These are phyloP conservation scores for Cygnus atratus DNA, from an alignment of 2,113 vertebrate species.

Conservation along the genomic window DNA sequence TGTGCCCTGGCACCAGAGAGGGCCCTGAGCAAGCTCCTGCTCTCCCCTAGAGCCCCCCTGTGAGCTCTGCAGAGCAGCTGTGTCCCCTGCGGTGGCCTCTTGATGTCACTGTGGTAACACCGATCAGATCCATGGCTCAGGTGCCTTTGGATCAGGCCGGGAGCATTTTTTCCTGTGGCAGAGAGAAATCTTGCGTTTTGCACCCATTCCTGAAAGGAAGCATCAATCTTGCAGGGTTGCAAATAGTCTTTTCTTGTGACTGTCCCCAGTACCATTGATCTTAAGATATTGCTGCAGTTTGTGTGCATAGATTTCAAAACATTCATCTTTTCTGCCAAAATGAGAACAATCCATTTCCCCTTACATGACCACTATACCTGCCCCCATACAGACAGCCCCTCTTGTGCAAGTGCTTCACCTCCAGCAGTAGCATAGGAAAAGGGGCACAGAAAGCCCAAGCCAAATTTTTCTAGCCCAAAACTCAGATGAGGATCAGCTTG, in stretches of 20 bases:
- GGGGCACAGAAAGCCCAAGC: background rate
- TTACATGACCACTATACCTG: background rate
- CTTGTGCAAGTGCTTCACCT: background rate
- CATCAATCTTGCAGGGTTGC: background rate
- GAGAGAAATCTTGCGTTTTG: background rate
- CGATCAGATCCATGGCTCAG: background rate
- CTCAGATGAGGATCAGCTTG: background rate
- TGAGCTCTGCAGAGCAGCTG: background rate
- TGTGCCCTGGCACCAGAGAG: background rate
- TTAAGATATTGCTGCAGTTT: background rate
- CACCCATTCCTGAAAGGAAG: background rate
- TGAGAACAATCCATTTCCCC: background rate
- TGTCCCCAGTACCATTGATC: background rate
- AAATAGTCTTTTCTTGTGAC: background rate
- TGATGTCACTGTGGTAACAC: background rate
- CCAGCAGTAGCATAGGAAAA: background rate
- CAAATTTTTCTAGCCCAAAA: background rate
- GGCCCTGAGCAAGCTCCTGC: background rate
- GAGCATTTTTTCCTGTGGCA: background rate
- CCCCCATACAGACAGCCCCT: background rate
- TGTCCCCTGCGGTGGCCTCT: slow-evolving; percentile 18
- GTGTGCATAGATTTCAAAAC: background rate
- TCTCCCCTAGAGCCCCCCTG: background rate
- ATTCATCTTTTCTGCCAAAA: background rate
- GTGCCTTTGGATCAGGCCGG: background rate